A percentile compares a stretch with the other conserved stretches of the same genome.
These are phyloP conservation scores for Graphium colonna DNA, from an alignment of 2,888 invertebrate genomes.

Conservation along the genomic window DNA sequence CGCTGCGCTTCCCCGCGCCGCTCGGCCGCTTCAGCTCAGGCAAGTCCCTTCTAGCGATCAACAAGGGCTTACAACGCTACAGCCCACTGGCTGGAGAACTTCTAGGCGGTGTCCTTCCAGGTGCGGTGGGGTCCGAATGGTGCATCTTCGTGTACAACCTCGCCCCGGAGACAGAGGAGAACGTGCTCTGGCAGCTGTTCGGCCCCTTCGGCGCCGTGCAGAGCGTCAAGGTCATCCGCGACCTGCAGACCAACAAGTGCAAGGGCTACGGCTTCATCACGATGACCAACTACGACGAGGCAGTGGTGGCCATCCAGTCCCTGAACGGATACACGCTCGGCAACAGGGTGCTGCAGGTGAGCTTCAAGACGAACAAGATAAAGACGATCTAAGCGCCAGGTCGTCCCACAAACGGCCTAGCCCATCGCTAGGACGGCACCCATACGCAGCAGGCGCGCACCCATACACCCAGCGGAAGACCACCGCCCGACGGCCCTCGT, in stretches of 20 bases:
- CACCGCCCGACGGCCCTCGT: constrained; percentile 29
- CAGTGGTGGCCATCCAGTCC: constrained; percentile 93
- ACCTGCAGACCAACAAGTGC: constrained; percentile 95
- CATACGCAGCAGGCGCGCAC: constrained; percentile 75
- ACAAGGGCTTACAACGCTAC: constrained; percentile 86
- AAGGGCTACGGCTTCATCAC: constrained; percentile 97
- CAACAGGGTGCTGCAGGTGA: constrained; percentile 94
- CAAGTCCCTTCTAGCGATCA: constrained; percentile 95
- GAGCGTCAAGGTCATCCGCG: constrained; percentile 95
- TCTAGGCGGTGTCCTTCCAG: constrained; percentile 88
- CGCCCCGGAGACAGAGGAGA: constrained; percentile 97
- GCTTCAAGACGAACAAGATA: constrained; percentile 93
- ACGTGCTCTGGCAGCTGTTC: constrained; percentile 96
- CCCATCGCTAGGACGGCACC: constrained; percentile 77
- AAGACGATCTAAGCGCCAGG: constrained; percentile 84
- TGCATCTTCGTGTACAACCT: constrained; percentile 98
- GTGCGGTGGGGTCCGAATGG: constrained; percentile 88
- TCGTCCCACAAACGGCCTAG: constrained; percentile 58
- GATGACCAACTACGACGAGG: constrained; percentile 97
- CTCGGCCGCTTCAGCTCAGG: constrained; percentile 91
- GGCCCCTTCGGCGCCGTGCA: constrained; percentile 97
- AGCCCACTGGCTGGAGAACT: constrained; percentile 93
- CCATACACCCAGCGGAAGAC: constrained; percentile 58
- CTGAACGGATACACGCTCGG: constrained; percentile 95
- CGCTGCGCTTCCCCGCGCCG: constrained; percentile 81